Base-by-base conservation (phyloP, 2,797 vertebrate species). In the Hemibagrus guttatus region DNA sequence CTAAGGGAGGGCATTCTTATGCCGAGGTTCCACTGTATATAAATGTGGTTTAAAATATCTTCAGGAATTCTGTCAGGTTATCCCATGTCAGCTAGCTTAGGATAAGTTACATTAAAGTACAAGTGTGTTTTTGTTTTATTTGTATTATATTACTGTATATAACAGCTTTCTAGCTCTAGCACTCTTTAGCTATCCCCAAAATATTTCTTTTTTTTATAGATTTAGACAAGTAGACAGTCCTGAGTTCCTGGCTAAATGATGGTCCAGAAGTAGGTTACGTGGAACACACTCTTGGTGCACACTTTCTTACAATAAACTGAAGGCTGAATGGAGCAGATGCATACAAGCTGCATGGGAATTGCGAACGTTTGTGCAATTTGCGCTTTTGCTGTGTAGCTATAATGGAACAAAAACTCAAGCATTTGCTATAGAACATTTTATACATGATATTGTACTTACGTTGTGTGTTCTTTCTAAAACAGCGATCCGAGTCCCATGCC, bases 401-500 rank as follows among this genome's bases (percentile, higher is more conserved):
- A 76, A 54, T 13, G 3, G 26, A 5, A 31, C 49, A 56, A 31
- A 11, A 52, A 7, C 19, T 9, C 42, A 31, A 61, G n/a, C 26
- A 14, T 64, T 39, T 68, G 17, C 46, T 69, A 3, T 46, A 19
- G 52, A 68, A 26, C 19, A 7, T 0, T 23, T 23, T 52, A 13
- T 21, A 2, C 4, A n/a, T 76, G 58, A 83, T 17, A 26, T 16
- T 52, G 42, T 6, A 14, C 12, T 79, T 46, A 59, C 13, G 39
- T 54, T 84, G 23, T 76, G 7, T 61, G 17, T 72, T 39, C 4
- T 3, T 85, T 19, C 59, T 71, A 13, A 82, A 68, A 68, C 84
- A 85, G 84, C 64, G 31, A 46, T 58, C 76, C 52, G 9, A 82
- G 17, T 54, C 46, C 46, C 54, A n/a, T 3, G 79, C 93, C 92